Percentiles rank a stretch among this genome's conserved stretches.
Evolutionary conservation across 2,797 vertebrate species (phyloP).

Genomic region (Strix occidentalis): DNA sequence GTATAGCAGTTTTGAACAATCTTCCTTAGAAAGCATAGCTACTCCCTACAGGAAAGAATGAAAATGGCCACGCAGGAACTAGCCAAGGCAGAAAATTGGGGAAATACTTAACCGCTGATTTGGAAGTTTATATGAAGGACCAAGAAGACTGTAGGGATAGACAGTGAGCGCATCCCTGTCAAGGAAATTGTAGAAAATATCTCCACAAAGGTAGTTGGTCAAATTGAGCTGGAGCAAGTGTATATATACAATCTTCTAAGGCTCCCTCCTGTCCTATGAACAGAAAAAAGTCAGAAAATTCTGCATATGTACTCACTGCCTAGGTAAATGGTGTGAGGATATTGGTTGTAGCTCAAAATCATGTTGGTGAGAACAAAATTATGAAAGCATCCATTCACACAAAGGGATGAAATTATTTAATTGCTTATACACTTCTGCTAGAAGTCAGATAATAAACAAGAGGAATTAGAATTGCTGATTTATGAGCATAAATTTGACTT

Average conservation of each 20-base stretch:
- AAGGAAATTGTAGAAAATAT: not conserved
- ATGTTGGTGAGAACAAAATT: not conserved
- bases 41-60: not conserved
- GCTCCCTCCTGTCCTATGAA: not conserved
- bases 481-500: constrained; percentile 4
- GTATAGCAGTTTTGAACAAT: not conserved
- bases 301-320: not conserved
- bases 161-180: not conserved
- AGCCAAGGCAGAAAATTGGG: not conserved
- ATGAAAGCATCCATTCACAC: constrained; percentile 1
- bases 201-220: not conserved
- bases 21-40: not conserved
- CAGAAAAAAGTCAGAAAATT: not conserved
- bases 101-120: not conserved
- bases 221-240: not conserved
- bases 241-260: not conserved
- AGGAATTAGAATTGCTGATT: constrained; percentile 43
- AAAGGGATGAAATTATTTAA: not conserved
- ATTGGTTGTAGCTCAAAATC: not conserved
- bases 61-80: not conserved
- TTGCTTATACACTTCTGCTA: not conserved
- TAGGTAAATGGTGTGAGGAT: not conserved
- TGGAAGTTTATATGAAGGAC: not conserved
- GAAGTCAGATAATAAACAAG: not conserved
- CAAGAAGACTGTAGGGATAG: not conserved